Conservation (phyloP, 2,888 invertebrate genomes). For the Scrobipalpa atriplicella region DNA sequence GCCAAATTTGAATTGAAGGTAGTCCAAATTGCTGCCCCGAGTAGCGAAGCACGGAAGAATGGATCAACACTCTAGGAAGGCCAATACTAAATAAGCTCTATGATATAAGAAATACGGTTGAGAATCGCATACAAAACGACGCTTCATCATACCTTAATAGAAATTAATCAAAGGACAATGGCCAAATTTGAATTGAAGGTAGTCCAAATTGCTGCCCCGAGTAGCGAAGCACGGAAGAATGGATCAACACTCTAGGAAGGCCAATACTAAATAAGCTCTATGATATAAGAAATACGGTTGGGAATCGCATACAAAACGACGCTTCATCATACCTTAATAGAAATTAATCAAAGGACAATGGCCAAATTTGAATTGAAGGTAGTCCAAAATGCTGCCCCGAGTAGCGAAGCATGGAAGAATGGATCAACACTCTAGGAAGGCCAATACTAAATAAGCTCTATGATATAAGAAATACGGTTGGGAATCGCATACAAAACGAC, state of each 20-base stretch:
- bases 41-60: slow-evolving; percentile 7
- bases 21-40: too few species aligned
- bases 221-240: too few species aligned
- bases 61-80: background rate
- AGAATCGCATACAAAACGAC: slow-evolving; percentile 2
- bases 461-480: background rate
- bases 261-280: background rate
- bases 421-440: background rate
- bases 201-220: too few species aligned
- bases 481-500: background rate
- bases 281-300: background rate
- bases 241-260: background rate
- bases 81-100: background rate
- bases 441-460: background rate
- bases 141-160: background rate
- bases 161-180: background rate
- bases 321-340: too few species aligned
- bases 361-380: too few species aligned
- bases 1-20: too few species aligned
- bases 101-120: background rate
- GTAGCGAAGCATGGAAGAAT: slow-evolving; percentile 4
- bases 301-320: background rate
- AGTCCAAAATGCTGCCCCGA: too few species aligned
- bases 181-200: too few species aligned
- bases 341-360: too few species aligned